Base-by-base conservation (phyloP, 2,797 vertebrate genomes). In the Pseudotriccus pelzelni region DNA sequence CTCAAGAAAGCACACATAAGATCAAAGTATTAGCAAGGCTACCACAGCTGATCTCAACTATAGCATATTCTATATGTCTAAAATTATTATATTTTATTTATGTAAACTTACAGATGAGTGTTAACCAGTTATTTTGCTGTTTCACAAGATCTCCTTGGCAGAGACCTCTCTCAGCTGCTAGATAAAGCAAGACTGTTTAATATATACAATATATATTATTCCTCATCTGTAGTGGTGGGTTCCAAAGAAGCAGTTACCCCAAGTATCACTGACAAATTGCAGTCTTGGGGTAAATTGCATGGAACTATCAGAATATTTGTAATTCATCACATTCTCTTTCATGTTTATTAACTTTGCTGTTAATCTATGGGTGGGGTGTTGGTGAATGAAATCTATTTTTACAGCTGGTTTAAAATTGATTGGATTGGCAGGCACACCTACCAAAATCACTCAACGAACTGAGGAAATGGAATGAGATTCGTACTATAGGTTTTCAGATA, bases 401-500 rank as follows among this genome's bases (percentile, higher is more conserved):
- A 95, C 88, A 97, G 83, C 80, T 95, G 84, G 89, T 97, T 97
- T 87, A 80, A 96, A 97, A 97, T 93, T 96, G 84, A 95, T 96
- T 96, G 93, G 90, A 87, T 96, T 96, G 89, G 89, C 74, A 22
- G 53, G 90, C 87, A 89, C 10, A 0, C 96, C 90, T 96, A 81
- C 87, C 90, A 88, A 96, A 97, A 95, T 97, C 94, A 93, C 78
- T 95, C 87, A 97, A 96, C 79, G 95, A 96, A 96, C 39, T 97
- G 96, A 98, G 96, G 92, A 97, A 96, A 90, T 47, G 94, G 94
- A 97, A 97, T 93, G 90, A 96, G 93, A 94, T 95, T 96, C 97
- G 97, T 97, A 97, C 97, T 97, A 97, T 68, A 97, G 95, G 93
- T 92, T 97, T 98, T 97, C 95, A 96, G 95, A 96, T 96, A 97